A percentile compares a stretch with the other conserved stretches of the same genome.
Evolutionary conservation across 2,888 invertebrate species (phyloP).

Genomic region (Seira musarum): DNA sequence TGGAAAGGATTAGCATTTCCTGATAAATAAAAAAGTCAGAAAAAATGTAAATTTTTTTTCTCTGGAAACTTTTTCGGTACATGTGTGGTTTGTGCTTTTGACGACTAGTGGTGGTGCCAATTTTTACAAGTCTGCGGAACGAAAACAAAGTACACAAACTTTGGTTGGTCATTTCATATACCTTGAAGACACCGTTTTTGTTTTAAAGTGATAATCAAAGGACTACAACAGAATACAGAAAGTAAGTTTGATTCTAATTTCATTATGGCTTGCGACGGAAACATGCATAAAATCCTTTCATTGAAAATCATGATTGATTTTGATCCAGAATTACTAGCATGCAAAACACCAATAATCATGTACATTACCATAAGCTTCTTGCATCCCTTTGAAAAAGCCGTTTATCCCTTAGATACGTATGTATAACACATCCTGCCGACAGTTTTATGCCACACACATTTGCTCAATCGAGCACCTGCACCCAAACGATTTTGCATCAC

Average conservation of each 20-base stretch:
- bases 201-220: not conserved
- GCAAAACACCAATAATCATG: too few relatives aligned
- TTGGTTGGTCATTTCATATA: not conserved
- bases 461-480: too few relatives aligned
- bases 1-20: too few relatives aligned
- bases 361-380: too few relatives aligned
- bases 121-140: not conserved
- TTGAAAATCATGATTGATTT: not conserved
- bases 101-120: slow-evolving; percentile 16
- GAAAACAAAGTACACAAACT: not conserved
- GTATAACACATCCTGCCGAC: not conserved
- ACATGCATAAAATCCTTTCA: not conserved
- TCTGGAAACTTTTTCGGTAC: slow-evolving; percentile 11
- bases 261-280: not conserved
- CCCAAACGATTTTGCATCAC: too few relatives aligned
- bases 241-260: too few relatives aligned
- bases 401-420: not conserved
- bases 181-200: slow-evolving; percentile 1
- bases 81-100: too few relatives aligned
- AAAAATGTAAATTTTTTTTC: not conserved
- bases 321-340: too few relatives aligned
- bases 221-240: not conserved
- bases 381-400: too few relatives aligned
- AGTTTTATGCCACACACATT: too few relatives aligned
- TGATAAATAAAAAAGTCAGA: slow-evolving; percentile 12